phyloP scores from a whole-genome alignment of 2,888 invertebrate species.

The Elegia similella region DNA sequence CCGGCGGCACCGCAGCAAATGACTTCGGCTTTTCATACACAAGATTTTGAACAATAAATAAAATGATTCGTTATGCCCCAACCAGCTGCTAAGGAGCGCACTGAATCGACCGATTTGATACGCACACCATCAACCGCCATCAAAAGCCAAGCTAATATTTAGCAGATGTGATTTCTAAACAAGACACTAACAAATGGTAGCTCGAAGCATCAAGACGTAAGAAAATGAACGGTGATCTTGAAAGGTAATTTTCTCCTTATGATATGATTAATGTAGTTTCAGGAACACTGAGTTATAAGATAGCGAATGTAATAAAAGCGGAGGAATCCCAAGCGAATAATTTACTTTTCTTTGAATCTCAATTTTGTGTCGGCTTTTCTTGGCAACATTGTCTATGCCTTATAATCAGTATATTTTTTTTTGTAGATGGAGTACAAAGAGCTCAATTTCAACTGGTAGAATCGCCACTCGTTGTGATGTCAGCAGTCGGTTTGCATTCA shows the following conservation, averaged over 20 bases:
- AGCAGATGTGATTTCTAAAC: conserved; percentile 80
- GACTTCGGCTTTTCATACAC: conserved; percentile 72
- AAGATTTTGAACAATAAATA: conserved; percentile 75
- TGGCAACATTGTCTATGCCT: background rate
- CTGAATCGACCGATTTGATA: conserved; percentile 75
- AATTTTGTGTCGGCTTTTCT: background rate
- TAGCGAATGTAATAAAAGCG: conserved; percentile 23
- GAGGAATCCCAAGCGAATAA: conserved; percentile 24
- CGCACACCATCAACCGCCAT: conserved; percentile 77
- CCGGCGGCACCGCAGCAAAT: conserved; percentile 55
- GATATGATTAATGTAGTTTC: conserved; percentile 47
- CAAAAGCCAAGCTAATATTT: conserved; percentile 75
- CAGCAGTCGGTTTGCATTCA: no score
- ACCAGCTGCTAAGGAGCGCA: conserved; percentile 78
- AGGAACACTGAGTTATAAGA: conserved; percentile 20
- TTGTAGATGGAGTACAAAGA: no score
- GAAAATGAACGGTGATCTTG: conserved; percentile 50
- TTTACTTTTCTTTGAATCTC: conserved; percentile 17
- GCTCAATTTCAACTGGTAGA: no score
- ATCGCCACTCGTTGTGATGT: no score
- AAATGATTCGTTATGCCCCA: conserved; percentile 72
- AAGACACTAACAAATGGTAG: conserved; percentile 75
- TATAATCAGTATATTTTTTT: no score
- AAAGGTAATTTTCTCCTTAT: conserved; percentile 52
- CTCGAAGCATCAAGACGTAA: conserved; percentile 44